Percentiles rank a stretch among this genome's conserved stretches.
These are phyloP conservation scores for Spinus olivaceus DNA, from an alignment of 2,797 vertebrate species.

Conservation along the genomic window DNA sequence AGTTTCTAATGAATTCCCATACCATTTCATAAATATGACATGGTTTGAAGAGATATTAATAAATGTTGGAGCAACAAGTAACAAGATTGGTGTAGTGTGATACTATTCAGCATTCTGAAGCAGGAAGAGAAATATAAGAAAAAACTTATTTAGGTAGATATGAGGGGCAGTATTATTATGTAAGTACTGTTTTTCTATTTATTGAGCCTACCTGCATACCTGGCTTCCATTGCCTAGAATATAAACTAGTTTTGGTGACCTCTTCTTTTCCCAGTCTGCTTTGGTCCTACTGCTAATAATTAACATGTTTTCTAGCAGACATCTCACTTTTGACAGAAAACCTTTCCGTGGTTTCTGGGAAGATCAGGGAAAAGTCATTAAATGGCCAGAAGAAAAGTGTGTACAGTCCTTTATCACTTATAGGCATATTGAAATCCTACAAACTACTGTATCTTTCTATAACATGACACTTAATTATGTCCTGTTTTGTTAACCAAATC, in stretches of 20 bases:
- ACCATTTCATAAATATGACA: not conserved
- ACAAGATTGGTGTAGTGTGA: not conserved
- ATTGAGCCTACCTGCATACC: too few relatives aligned
- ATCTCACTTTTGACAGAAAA: not conserved
- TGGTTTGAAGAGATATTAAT: not conserved
- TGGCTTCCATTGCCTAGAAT: not conserved
- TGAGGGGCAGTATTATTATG: accelerated
- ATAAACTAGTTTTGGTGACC: not conserved
- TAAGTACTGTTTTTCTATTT: not conserved
- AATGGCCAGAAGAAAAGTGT: not conserved
- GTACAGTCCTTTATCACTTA: not conserved
- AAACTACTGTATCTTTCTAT: not conserved
- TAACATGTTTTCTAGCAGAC: not conserved
- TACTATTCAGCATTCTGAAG: not conserved
- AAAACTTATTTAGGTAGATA: not conserved
- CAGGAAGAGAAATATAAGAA: not conserved
- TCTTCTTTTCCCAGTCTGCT: not conserved
- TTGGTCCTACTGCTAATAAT: not conserved
- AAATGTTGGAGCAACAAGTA: not conserved
- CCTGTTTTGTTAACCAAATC: not conserved
- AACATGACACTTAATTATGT: not conserved
- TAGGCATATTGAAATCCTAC: not conserved
- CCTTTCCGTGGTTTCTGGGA: not conserved
- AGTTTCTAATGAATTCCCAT: not conserved
- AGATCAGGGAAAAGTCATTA: not conserved